phyloP scores from a whole-genome alignment of 2,888 invertebrate species.

The Augochlorella aurata region DNA sequence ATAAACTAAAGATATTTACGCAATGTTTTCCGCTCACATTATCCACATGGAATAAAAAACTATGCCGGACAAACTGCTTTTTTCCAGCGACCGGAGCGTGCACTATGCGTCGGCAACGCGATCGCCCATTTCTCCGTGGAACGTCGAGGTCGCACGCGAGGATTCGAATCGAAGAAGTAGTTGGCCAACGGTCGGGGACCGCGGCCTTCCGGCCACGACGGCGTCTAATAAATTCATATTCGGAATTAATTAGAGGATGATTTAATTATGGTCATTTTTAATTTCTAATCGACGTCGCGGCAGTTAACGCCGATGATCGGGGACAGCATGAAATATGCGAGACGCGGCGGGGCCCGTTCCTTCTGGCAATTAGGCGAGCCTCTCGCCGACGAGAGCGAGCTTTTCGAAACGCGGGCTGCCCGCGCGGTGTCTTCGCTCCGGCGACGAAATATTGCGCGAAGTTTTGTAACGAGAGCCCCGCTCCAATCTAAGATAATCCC shows the following conservation, averaged over 20 bases:
- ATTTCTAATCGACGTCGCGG: constrained; percentile 57
- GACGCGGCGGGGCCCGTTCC: constrained; percentile 26
- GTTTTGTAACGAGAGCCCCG: constrained; percentile 15
- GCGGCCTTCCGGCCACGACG: constrained; percentile 36
- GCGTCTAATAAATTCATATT: constrained; percentile 63
- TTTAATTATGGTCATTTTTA: constrained; percentile 68
- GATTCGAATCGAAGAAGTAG: neutral
- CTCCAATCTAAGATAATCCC: constrained; percentile 35
- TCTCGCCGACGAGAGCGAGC: neutral
- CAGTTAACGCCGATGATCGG: constrained; percentile 54
- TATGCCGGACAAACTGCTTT: too few relatives aligned
- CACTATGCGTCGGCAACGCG: neutral
- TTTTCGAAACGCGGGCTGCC: constrained; percentile 23
- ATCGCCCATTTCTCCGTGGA: constrained; percentile 25
- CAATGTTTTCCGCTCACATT: too few relatives aligned
- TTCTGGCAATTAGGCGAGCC: constrained; percentile 46
- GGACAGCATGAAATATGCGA: constrained; percentile 56
- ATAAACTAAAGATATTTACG: too few relatives aligned
- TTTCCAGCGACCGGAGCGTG: too few relatives aligned
- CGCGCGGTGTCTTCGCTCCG: neutral
- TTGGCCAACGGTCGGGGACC: constrained; percentile 21
- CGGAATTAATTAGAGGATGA: constrained; percentile 66
- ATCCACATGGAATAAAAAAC: too few relatives aligned
- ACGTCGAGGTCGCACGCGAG: constrained; percentile 25
- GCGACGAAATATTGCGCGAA: constrained; percentile 23